Conservation (phyloP, 2,113 vertebrate genomes). For the Tringa solitaria region DNA sequence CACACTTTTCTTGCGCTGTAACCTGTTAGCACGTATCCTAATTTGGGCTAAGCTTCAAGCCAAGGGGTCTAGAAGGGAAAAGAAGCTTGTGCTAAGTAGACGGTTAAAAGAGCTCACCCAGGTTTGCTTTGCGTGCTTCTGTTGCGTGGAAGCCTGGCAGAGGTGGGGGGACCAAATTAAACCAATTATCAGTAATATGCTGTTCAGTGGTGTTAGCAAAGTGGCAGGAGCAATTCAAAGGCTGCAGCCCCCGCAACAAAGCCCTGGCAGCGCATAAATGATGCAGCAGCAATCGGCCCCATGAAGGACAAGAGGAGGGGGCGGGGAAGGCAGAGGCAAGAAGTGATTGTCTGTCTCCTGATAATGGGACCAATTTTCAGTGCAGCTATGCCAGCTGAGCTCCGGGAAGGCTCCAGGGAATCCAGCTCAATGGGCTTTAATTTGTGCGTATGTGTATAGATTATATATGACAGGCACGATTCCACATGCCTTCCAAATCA, state of each 20-base stretch:
- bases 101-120: background rate
- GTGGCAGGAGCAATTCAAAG: background rate
- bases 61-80: background rate
- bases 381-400: slow-evolving; percentile 59
- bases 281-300: background rate
- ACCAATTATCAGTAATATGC: background rate
- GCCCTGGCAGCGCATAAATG: background rate
- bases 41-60: background rate
- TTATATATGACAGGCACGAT: slow-evolving; percentile 37
- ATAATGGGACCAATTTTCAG: slow-evolving; percentile 49
- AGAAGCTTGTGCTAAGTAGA: background rate
- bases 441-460: background rate
- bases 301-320: background rate
- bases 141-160: background rate
- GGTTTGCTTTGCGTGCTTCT: background rate
- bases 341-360: slow-evolving; percentile 25
- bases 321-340: slow-evolving; percentile 7
- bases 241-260: background rate
- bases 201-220: background rate
- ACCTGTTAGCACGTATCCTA: background rate
- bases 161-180: background rate
- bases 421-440: slow-evolving; percentile 46
- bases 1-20: background rate
- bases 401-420: slow-evolving; percentile 33
- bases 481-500: slow-evolving; percentile 47